phyloP scores from a whole-genome alignment of 2,113 vertebrate genomes.

The Corythaixoides concolor region DNA sequence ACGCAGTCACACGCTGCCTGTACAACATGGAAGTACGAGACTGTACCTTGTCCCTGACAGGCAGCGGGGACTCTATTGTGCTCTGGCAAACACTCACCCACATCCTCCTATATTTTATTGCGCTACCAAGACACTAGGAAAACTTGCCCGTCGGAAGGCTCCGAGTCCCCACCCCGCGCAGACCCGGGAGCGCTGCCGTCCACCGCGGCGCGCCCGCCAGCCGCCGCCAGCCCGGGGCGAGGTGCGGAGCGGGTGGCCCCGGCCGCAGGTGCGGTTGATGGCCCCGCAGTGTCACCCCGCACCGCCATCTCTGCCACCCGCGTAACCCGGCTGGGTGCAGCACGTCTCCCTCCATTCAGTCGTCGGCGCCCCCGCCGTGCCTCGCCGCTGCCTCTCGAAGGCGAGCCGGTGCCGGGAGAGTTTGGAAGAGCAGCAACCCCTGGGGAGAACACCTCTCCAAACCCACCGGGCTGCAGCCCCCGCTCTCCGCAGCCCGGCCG shows the following conservation, averaged over 20 bases:
- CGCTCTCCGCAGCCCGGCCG: not conserved
- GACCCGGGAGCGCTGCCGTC: not conserved
- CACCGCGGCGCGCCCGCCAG: not conserved
- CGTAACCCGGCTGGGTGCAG: not conserved
- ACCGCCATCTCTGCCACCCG: not conserved
- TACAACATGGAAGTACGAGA: rapidly evolving
- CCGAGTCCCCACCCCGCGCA: not conserved
- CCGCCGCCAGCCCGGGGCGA: not conserved
- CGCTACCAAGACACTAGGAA: rapidly evolving
- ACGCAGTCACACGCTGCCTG: rapidly evolving
- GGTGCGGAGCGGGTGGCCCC: not conserved
- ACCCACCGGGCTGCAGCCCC: not conserved
- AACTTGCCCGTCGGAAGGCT: not conserved
- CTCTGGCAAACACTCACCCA: not conserved
- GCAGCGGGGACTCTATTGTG: no score
- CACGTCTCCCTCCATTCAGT: not conserved
- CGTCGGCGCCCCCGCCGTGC: not conserved
- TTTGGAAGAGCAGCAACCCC: not conserved
- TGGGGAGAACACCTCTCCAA: not conserved
- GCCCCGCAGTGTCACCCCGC: not conserved
- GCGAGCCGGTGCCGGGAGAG: not conserved
- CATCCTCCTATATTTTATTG: rapidly evolving
- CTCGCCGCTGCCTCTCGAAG: not conserved
- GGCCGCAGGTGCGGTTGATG: not conserved
- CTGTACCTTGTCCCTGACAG: not conserved